Evolutionary conservation across 2,113 vertebrate genomes (phyloP).

Genomic region (Crotalus tigris): DNA sequence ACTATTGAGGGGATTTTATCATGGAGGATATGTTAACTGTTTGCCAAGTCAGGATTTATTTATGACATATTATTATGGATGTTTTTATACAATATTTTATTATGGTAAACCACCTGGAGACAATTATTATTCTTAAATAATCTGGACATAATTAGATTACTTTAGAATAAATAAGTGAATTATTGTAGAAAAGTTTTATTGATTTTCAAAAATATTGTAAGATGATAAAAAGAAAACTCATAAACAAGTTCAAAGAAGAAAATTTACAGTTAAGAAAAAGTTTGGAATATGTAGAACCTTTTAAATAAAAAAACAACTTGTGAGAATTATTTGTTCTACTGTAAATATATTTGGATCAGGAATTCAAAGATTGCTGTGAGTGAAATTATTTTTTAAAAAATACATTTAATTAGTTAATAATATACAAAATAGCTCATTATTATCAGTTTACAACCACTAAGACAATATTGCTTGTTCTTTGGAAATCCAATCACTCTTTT

Average conservation of each 20-base stretch:
- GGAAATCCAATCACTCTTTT: neutral
- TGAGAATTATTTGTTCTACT: neutral
- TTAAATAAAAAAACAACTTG: neutral
- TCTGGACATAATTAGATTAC: neutral
- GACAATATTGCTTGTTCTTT: neutral
- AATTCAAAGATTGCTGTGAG: neutral
- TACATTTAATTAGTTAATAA: neutral
- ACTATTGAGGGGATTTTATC: neutral
- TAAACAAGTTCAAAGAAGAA: neutral
- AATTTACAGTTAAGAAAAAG: neutral
- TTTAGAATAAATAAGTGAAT: neutral
- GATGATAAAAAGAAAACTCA: neutral
- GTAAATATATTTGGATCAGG: neutral
- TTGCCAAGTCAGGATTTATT: neutral
- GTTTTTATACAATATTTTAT: neutral
- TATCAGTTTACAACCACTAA: neutral
- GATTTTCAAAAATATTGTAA: neutral
- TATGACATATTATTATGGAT: neutral
- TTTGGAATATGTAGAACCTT: neutral
- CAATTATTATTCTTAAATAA: neutral
- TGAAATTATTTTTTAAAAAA: neutral
- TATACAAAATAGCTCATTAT: neutral
- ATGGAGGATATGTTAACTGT: neutral
- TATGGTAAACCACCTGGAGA: neutral
- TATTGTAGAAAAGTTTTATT: neutral